Evolutionary conservation across 2,797 vertebrate species (phyloP), one percentile per base, ranked within the genome.

Genomic region (Microctenopoma lineatum): DNA sequence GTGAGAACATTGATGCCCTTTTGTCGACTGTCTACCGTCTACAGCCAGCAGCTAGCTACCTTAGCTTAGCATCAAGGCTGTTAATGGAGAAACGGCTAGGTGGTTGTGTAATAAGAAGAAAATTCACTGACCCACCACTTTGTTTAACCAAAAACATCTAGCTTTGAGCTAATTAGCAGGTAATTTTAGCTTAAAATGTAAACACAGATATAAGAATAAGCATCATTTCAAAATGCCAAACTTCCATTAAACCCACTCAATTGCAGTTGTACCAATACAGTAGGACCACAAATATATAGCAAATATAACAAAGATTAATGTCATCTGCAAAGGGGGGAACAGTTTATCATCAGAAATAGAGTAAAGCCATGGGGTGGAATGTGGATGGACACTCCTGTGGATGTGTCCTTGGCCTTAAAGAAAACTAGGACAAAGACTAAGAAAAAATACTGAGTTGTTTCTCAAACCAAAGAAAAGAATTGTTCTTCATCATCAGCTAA

Each of bases 381-480:
- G 16, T 16, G 21, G 41, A 25, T 60, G 18, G 8, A 56, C 77
- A 26, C 44, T 46, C 5, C 26, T n/a, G 15, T 38, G 36, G 36
- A 38, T 38, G 4, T 71, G 55, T 21, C 55, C 12, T 2, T 70
- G 59, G 39, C 66, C 76, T 59, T 70, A 44, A 36, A 57, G 39
- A 39, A 51, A 74, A 50, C 38, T 68, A 52, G 66, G 55, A 53
- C 67, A 65, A 25, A 61, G 3, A 69, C 46, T 38, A 38, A 25
- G 0, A 34, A 32, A 46, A 70, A 18, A 55, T 10, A 46, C 26
- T 7, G 8, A 42, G 27, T 52, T 3, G 42, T 66, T 50, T 61
- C 13, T 71, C 21, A 59, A 59, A 50, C n/a, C n/a, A 59, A 57
- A 50, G 18, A 2, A 53, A 42, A 55, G 11, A 48, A 61, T 25